These are phyloP conservation scores for Protosalanx chinensis DNA, from an alignment of 2,797 vertebrate genomes.

Conservation along the genomic window DNA sequence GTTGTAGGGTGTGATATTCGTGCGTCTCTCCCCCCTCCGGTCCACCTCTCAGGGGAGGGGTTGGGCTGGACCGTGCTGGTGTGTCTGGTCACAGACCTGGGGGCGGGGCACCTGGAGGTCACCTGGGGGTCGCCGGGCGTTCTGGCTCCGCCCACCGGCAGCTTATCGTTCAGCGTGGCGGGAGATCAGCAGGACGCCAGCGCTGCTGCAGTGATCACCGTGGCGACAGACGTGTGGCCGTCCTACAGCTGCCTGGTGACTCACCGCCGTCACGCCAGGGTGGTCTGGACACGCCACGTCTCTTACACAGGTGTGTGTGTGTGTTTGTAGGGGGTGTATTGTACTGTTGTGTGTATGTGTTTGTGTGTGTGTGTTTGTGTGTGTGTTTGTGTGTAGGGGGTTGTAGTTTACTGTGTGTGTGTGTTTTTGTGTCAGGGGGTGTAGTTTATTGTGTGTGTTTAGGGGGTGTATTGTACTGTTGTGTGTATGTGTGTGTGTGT, in stretches of 20 bases:
- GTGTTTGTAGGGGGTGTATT: neutral
- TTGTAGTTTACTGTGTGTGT: neutral
- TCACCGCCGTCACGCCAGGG: slow-evolving; percentile 46
- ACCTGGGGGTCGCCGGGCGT: slow-evolving; percentile 59
- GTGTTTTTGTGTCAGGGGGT: too few species aligned
- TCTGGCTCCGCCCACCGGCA: neutral
- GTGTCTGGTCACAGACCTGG: slow-evolving; percentile 71
- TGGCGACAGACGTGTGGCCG: slow-evolving; percentile 65
- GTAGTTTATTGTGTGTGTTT: too few species aligned
- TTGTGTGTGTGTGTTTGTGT: slow-evolving; percentile 6
- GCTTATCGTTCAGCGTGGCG: slow-evolving; percentile 36
- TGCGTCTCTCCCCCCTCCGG: slow-evolving; percentile 66
- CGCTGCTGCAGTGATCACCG: slow-evolving; percentile 60
- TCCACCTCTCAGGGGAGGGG: slow-evolving; percentile 67
- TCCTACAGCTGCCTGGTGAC: slow-evolving; percentile 70
- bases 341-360: neutral
- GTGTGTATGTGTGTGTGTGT: neutral
- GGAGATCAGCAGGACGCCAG: slow-evolving; percentile 34
- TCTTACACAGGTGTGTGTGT: slow-evolving; percentile 45
- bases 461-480: too few species aligned
- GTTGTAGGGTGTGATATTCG: slow-evolving; percentile 49
- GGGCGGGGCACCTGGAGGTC: slow-evolving; percentile 62
- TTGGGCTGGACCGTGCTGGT: slow-evolving; percentile 71
- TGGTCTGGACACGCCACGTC: slow-evolving; percentile 35
- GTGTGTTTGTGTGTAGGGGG: neutral